Evolutionary conservation across 2,113 vertebrate genomes (phyloP).

Genomic region (Ia io): DNA sequence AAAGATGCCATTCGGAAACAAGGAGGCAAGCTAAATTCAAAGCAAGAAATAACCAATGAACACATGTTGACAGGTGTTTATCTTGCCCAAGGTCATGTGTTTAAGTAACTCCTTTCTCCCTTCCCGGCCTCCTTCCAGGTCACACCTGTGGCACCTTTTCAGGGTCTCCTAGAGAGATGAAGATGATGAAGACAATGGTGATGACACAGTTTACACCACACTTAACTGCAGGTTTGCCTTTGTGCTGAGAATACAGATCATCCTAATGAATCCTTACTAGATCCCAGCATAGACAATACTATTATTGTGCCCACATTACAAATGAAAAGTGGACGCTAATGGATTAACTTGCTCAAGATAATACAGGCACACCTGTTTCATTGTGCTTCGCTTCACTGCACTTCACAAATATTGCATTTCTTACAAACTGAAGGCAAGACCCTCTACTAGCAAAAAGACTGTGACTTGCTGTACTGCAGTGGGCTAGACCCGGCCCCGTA

Average conservation of each 20-base stretch:
- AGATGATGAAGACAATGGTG: background rate
- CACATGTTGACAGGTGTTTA: background rate
- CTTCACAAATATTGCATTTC: background rate
- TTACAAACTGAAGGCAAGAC: background rate
- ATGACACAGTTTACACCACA: background rate
- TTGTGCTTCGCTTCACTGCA: background rate
- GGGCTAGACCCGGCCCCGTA: too few species aligned
- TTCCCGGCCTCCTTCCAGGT: background rate
- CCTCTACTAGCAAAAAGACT: background rate
- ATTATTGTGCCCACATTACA: background rate
- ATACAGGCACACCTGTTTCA: background rate
- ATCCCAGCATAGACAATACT: background rate
- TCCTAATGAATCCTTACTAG: background rate
- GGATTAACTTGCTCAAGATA: background rate
- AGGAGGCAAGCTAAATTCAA: background rate
- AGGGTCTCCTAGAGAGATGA: background rate
- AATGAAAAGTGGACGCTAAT: background rate
- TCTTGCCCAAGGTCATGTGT: background rate
- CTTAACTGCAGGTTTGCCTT: background rate
- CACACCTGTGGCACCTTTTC: background rate
- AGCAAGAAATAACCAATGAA: background rate
- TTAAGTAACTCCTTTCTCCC: background rate
- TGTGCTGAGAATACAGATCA: background rate
- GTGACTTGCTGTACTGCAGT: too few species aligned
- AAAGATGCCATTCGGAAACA: background rate